Conservation (phyloP, 2,888 invertebrate genomes). For the Mermis nigrescens region DNA sequence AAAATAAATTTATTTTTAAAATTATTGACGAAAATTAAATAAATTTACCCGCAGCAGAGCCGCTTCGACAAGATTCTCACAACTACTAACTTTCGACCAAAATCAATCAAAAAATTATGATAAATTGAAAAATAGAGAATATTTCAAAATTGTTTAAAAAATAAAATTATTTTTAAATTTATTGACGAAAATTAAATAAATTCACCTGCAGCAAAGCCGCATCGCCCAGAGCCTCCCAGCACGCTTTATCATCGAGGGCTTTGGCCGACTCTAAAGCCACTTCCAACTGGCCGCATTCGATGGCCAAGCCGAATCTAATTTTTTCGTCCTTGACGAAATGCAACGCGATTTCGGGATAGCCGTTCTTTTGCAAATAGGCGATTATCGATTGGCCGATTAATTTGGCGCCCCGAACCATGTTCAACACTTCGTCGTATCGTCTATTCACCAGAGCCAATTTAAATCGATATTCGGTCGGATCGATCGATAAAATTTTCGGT, state of each 20-base stretch:
- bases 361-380: constrained; percentile 87
- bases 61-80: too few relatives aligned
- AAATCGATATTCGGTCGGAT: constrained; percentile 92
- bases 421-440: constrained; percentile 66
- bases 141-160: too few relatives aligned
- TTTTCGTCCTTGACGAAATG: constrained; percentile 98
- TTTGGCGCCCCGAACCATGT: constrained; percentile 85
- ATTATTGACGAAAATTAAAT: too few relatives aligned
- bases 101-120: too few relatives aligned
- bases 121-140: too few relatives aligned
- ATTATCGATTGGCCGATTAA: constrained; percentile 97
- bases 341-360: constrained; percentile 86
- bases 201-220: constrained; percentile 64
- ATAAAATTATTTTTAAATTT: too few relatives aligned
- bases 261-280: constrained; percentile 80
- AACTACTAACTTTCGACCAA: too few relatives aligned
- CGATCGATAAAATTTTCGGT: constrained; percentile 71
- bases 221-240: constrained; percentile 86
- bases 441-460: constrained; percentile 87
- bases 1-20: too few relatives aligned
- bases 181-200: too few relatives aligned
- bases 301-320: constrained; percentile 75
- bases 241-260: constrained; percentile 70
- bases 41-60: too few relatives aligned
- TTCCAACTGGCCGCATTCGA: constrained; percentile 96